A percentile compares a stretch with the other conserved stretches of the same genome.
Conservation (phyloP, 2,888 invertebrate species). For the Oscheius sp. region DNA sequence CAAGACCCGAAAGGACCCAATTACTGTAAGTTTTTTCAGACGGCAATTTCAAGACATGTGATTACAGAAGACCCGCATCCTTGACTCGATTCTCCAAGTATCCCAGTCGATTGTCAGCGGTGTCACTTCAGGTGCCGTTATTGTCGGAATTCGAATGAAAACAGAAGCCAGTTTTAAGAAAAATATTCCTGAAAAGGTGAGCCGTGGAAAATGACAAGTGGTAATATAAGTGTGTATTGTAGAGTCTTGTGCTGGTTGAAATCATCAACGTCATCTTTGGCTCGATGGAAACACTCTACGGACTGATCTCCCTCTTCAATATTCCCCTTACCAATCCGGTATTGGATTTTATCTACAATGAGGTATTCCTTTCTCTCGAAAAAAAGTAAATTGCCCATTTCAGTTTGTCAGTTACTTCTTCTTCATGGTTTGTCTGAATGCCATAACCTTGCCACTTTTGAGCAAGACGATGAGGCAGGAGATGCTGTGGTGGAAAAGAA, state of each 20-base stretch:
- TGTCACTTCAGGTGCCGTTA: not conserved
- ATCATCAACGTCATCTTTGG: constrained; percentile 23
- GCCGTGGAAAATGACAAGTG: not conserved
- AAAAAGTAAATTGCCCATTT: not conserved
- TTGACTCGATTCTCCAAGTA: constrained; percentile 2
- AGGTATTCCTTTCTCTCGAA: not conserved
- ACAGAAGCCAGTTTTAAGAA: constrained; percentile 13
- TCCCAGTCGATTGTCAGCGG: not conserved
- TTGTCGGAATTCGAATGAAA: constrained; percentile 12
- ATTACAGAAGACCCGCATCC: constrained; percentile 6
- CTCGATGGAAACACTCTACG: constrained; percentile 20
- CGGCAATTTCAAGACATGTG: not conserved
- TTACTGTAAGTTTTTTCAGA: not conserved
- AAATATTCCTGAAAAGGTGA: constrained; percentile 11
- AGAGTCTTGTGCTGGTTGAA: constrained; percentile 17
- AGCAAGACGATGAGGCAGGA: not conserved
- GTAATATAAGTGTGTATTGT: not conserved
- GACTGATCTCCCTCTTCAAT: constrained; percentile 6
- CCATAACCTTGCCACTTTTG: constrained; percentile 7
- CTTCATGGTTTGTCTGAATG: constrained; percentile 8
- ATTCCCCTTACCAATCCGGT: constrained; percentile 2
- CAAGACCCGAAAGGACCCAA: not conserved
- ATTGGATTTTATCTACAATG: constrained; percentile 8
- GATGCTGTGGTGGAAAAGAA: too few relatives aligned
- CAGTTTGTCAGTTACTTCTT: constrained; percentile 28